Base-by-base conservation (phyloP, 1,140 invertebrate species). In the Lutraria rhynchaena region DNA sequence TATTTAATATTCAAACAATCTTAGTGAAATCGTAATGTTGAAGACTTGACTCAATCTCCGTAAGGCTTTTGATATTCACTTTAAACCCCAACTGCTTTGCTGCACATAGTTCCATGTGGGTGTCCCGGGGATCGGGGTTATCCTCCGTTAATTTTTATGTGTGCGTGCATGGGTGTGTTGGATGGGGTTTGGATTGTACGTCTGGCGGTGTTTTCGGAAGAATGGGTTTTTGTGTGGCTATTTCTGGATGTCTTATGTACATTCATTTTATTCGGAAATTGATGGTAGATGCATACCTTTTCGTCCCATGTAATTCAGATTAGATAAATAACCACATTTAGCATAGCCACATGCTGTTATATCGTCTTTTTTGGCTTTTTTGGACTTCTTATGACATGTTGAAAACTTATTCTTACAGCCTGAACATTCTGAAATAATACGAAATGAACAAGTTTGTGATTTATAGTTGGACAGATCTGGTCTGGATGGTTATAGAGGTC, bases 241-340 rank as follows among this genome's bases (percentile, higher is more conserved):
- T 11, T 19, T 49, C 44, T 11, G 19, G 19, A 49, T 11, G 44
- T 11, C 9, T 11, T 11, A 11, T 11, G 19, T 49, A 9, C 44
- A 49, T 49, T 49, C 44, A 49, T 11, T 49, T 11, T 19, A 49
- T 19, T 11, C 44, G 44, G 9, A 49, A 49, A 49, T 19, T 49
- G 11, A 49, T 49, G 9, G 44, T 11, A 49, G 37, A 63, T 13
- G n/a, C 33, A 35, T 44, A 65, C 61, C 29, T 24, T 65, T 27
- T 1, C 2, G 35, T 4, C 61, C 61, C 3, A 46, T 33, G 22
- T 44, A 65, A 37, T 65, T 65, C n/a, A 65, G 19, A n/a, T n/a
- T 65, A 44, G 37, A 44, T 19, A 65, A 1, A 44, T 44, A 65
- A 22, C 61, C 61, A 65, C 35, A 65, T 3, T 24, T 22, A 13